These are phyloP conservation scores for Idaea aversata DNA, from an alignment of 2,888 invertebrate species.

Conservation along the genomic window DNA sequence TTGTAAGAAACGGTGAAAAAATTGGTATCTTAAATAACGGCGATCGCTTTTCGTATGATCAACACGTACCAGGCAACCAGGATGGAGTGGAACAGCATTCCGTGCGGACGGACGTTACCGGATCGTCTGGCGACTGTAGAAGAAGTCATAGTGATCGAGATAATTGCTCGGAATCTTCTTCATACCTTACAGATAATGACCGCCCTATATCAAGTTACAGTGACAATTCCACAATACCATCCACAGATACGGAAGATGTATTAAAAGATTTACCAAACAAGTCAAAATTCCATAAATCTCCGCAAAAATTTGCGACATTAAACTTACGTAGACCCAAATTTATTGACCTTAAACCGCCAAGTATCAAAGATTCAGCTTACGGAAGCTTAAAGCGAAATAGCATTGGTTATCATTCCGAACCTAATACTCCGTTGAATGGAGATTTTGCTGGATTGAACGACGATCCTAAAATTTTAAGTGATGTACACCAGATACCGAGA, in stretches of 20 bases:
- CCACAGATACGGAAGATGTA: slow-evolving; percentile 74
- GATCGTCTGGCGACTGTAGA: slow-evolving; percentile 68
- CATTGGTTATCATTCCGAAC: slow-evolving; percentile 75
- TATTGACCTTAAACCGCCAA: slow-evolving; percentile 63
- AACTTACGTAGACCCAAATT: slow-evolving; percentile 73
- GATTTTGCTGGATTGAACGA: slow-evolving; percentile 55
- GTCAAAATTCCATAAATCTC: slow-evolving; percentile 73
- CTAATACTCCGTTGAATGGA: slow-evolving; percentile 68
- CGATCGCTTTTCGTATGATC: slow-evolving; percentile 62
- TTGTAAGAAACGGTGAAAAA: slow-evolving; percentile 54
- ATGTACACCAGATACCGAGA: slow-evolving; percentile 70
- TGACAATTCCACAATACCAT: slow-evolving; percentile 75
- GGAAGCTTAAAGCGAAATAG: slow-evolving; percentile 68
- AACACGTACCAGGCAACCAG: slow-evolving; percentile 58
- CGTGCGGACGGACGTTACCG: slow-evolving; percentile 66
- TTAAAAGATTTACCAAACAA: slow-evolving; percentile 72
- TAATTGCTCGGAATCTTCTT: slow-evolving; percentile 77
- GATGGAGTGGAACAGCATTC: slow-evolving; percentile 73
- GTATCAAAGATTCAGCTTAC: slow-evolving; percentile 58
- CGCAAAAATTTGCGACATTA: slow-evolving; percentile 74
- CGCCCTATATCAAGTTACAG: slow-evolving; percentile 76
- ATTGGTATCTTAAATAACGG: slow-evolving; percentile 64
- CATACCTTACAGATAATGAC: slow-evolving; percentile 74
- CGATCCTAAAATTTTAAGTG: slow-evolving; percentile 60
- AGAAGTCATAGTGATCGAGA: slow-evolving; percentile 74